Evolutionary conservation across 2,797 vertebrate genomes (phyloP), one percentile per base, ranked within the genome.

Genomic region (Nannoperca australis): DNA sequence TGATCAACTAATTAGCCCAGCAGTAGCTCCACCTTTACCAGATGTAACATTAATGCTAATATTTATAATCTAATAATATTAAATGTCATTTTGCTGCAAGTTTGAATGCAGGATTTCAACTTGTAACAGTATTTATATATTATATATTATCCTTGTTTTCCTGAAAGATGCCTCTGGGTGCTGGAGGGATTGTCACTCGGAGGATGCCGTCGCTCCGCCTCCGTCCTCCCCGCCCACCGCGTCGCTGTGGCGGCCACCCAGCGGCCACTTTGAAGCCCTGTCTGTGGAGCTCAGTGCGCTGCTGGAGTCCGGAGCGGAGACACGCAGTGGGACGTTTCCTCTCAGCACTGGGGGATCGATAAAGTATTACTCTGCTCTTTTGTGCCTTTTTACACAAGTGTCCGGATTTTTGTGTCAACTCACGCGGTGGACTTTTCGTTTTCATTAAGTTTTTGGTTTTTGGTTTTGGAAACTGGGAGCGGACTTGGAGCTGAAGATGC

Each of bases 191-290:
- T 54, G 73, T 45, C 44, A 20, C 45, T 20, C 0, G 40, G 30
- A 38, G 73, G 60, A 38, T 17, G 70, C 50, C 59, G 53, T 85
- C 2, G 89, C 91, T 30, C 90, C 93, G 87, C 92, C 91, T 73
- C 76, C 70, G 49, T 51, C 78, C 83, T 6, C 89, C 90, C 94
- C 94, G 91, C 94, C 95, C 95, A 8, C 82, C 83, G 82, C 88
- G 40, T 88, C 77, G 47, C 30, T 4, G 42, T 79, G 42, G 91
- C 89, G 79, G 91, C 87, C 91, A 82, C 91, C 90, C 86, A 85
- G 95, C 95, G 95, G 94, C 90, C 93, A 86, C 95, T 95, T 93
- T 95, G 95, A 94, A 95, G 94, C 91, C 90, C 18, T 86, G 92
- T 86, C 89, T 85, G 92, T 84, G 85, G 91, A 55, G 92, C 90